Percentiles rank a stretch among this genome's conserved stretches.
Evolutionary conservation across 2,113 vertebrate genomes (phyloP).

Genomic region (Eulemur rufifrons): DNA sequence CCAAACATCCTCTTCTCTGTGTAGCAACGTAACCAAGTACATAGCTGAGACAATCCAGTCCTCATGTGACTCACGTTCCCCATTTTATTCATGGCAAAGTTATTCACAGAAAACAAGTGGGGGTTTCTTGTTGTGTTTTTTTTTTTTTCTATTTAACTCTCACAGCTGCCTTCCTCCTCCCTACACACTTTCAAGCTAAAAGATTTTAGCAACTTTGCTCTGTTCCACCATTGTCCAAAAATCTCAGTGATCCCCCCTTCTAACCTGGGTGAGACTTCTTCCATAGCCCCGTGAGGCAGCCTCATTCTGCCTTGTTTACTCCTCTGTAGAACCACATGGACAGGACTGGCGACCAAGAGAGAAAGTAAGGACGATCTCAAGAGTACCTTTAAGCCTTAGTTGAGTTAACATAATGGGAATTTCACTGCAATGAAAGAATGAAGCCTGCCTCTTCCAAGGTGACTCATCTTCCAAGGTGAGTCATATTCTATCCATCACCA

Average conservation of each 20-base stretch:
- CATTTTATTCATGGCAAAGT: slow-evolving; percentile 16
- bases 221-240: background rate
- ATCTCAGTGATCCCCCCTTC: background rate
- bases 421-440: background rate
- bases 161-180: background rate
- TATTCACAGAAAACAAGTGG: slow-evolving; percentile 43
- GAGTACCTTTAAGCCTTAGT: background rate
- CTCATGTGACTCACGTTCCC: slow-evolving; percentile 52
- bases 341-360: background rate
- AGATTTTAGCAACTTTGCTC: background rate
- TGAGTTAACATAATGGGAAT: background rate
- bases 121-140: background rate
- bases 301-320: background rate
- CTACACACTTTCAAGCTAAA: background rate
- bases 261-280: background rate
- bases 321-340: background rate
- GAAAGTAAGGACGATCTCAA: background rate
- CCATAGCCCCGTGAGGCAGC: background rate
- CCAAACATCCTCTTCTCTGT: slow-evolving; percentile 60
- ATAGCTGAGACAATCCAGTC: background rate
- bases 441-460: background rate
- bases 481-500: background rate
- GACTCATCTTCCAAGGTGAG: background rate
- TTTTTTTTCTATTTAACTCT: background rate
- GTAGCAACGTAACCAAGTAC: background rate